Evolutionary conservation across 53 echinoderm and acorn worm species (phyloP), one percentile per base, ranked within the genome.

Genomic region (Glandiceps talaboti): DNA sequence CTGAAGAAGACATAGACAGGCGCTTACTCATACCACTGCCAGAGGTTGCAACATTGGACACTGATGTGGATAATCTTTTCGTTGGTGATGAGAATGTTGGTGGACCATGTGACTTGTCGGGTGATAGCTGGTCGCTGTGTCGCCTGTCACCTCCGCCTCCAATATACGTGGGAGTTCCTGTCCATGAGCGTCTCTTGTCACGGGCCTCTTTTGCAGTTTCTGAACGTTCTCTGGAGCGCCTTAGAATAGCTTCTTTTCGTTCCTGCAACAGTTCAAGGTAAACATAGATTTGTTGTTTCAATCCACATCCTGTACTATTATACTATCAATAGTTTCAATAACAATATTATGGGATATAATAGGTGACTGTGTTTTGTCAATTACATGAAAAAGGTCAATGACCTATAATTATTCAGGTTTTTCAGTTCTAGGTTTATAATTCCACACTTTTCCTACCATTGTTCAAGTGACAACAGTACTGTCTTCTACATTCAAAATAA

Each of bases 101-200:
- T 1, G 80, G 45, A 32, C 76, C 73, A 72, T 83, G 72, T 14
- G 77, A 31, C 14, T 77, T 83, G 0, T 88, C 82, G 31, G 93
- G 92, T 26, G 85, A 76, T 85, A 89, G 82, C 27, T 85, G 85
- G 82, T 89, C 89, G 1, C 89, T 85, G 81, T 93, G 93, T 32
- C 91, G 89, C 29, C 99, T 91, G 25, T 91, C 81, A 14, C 84
- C 74, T 82, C 79, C 80, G 82, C 80, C 85, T 12, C 84, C 84
- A 0, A 83, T 83, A 76, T 88, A 86, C 1, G 88, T 89, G 31
- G 86, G 80, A 25, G 90, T 90, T 31, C 86, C 86, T 20, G 94
- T 94, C 99, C 99, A 99, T 14, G 99, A 99, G 20, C 99, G 89
- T 25, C 99, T 89, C 76, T 93, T 99, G 77, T 91, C 93, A 31